Percentiles rank a stretch among this genome's conserved stretches.
Conservation (phyloP, 1,140 invertebrate genomes). For the Drosophila pseudoobscura region DNA sequence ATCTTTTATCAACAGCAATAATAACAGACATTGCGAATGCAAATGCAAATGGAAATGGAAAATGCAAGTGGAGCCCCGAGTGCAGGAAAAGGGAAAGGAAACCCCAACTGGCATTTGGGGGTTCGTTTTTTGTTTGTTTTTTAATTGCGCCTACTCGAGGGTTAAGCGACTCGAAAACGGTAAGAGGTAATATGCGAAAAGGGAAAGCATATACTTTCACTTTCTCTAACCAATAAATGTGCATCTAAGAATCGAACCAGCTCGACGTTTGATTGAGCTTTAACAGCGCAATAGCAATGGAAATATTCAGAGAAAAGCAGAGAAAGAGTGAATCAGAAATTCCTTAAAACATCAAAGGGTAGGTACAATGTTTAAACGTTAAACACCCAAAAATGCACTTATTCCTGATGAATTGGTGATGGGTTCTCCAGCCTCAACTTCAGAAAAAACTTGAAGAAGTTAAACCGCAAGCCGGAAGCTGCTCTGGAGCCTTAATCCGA, state of each 20-base stretch:
- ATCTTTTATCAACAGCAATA: constrained; percentile 78
- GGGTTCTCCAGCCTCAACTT: too few species aligned
- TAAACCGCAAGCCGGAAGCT: constrained; percentile 51
- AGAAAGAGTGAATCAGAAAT: too few species aligned
- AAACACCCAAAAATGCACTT: too few species aligned
- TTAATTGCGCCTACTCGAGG: constrained; percentile 56
- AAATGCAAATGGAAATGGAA: constrained; percentile 35
- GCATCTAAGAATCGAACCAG: too few species aligned
- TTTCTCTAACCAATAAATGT: too few species aligned
- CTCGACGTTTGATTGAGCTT: too few species aligned
- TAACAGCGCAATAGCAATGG: too few species aligned
- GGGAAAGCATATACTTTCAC: background rate
- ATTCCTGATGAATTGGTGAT: too few species aligned
- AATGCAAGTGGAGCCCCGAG: constrained; percentile 6
- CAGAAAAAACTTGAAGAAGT: too few species aligned
- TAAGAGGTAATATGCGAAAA: constrained; percentile 1
- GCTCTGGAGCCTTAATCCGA: constrained; percentile 57
- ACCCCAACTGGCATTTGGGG: background rate
- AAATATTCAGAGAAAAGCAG: too few species aligned
- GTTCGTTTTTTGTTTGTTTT: constrained; percentile 20
- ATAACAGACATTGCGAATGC: constrained; percentile 54
- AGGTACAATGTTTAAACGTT: too few species aligned
- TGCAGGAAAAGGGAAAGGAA: background rate
- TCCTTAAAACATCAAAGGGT: too few species aligned
- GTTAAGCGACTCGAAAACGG: background rate